Conservation (phyloP, 2,888 invertebrate species). For the Spodoptera littoralis region DNA sequence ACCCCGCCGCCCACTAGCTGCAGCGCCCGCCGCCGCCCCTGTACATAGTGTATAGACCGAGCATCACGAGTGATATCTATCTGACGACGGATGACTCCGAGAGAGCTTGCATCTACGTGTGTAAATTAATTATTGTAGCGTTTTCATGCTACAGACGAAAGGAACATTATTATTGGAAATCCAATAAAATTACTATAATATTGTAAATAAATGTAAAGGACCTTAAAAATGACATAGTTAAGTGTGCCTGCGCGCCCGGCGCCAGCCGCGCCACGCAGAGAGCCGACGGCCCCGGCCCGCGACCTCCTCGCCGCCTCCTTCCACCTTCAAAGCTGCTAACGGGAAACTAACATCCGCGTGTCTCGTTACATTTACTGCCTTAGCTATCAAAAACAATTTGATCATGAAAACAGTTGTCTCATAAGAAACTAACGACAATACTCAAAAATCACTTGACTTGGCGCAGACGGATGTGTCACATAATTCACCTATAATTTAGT, state of each 20-base stretch:
- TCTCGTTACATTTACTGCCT: too few species aligned
- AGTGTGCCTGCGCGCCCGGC: slow-evolving; percentile 3
- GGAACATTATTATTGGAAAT: slow-evolving; percentile 42
- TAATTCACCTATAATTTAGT: too few species aligned
- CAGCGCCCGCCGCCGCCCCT: slow-evolving; percentile 3
- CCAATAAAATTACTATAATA: slow-evolving; percentile 46
- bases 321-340: too few species aligned
- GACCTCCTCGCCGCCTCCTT: neutral
- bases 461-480: too few species aligned
- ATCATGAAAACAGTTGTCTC: too few species aligned
- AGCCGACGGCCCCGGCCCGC: neutral
- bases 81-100: slow-evolving; percentile 46
- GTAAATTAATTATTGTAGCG: slow-evolving; percentile 40
- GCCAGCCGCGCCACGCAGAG: slow-evolving; percentile 1
- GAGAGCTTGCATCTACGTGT: slow-evolving; percentile 43
- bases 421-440: too few species aligned
- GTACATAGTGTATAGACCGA: slow-evolving; percentile 43
- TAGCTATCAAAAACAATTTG: too few species aligned
- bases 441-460: too few species aligned
- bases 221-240: slow-evolving; percentile 23
- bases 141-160: slow-evolving; percentile 28
- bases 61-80: slow-evolving; percentile 39
- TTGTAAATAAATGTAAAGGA: slow-evolving; percentile 58
- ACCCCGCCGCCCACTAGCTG: slow-evolving; percentile 18
- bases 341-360: too few species aligned